These are phyloP conservation scores for Mastacembelus armatus DNA, from an alignment of 2,797 vertebrate species.

Conservation along the genomic window DNA sequence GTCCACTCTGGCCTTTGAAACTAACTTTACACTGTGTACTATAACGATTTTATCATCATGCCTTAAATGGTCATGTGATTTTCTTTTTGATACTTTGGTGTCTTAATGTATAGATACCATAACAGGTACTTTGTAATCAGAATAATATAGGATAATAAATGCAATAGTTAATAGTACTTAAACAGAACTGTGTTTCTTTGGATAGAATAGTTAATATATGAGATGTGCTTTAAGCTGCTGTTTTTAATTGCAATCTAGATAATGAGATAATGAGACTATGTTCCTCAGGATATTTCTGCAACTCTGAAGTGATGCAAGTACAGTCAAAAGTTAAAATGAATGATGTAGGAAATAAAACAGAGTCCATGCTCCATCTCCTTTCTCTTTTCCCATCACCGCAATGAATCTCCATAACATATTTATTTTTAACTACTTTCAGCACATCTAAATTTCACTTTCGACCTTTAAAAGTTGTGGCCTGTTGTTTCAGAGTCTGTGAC, in stretches of 20 bases:
- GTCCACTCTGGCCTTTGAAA: constrained; percentile 36
- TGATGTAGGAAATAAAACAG: constrained; percentile 16
- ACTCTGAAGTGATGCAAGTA: constrained; percentile 17
- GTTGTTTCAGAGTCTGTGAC: constrained; percentile 24
- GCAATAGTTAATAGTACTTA: constrained; percentile 25
- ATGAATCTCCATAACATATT: background rate
- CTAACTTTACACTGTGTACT: constrained; percentile 37
- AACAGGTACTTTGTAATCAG: constrained; percentile 59
- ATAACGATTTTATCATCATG: constrained; percentile 58
- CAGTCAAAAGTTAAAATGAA: constrained; percentile 5
- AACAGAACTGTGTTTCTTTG: constrained; percentile 27
- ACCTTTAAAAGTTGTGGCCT: constrained; percentile 18
- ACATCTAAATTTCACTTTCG: constrained; percentile 1
- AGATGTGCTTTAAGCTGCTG: constrained; percentile 60
- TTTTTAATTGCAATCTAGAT: constrained; percentile 55
- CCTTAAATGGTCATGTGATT: constrained; percentile 71
- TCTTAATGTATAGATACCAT: constrained; percentile 53
- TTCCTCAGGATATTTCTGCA: constrained; percentile 57
- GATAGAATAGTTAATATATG: constrained; percentile 38
- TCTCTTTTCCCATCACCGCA: constrained; percentile 1
- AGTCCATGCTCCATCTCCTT: background rate
- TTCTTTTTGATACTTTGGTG: constrained; percentile 60
- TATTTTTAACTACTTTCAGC: constrained; percentile 3
- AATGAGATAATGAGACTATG: constrained; percentile 25
- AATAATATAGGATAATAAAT: constrained; percentile 34